Base-by-base conservation (phyloP, 1,140 invertebrate genomes). In the Drosophila sp. region DNA sequence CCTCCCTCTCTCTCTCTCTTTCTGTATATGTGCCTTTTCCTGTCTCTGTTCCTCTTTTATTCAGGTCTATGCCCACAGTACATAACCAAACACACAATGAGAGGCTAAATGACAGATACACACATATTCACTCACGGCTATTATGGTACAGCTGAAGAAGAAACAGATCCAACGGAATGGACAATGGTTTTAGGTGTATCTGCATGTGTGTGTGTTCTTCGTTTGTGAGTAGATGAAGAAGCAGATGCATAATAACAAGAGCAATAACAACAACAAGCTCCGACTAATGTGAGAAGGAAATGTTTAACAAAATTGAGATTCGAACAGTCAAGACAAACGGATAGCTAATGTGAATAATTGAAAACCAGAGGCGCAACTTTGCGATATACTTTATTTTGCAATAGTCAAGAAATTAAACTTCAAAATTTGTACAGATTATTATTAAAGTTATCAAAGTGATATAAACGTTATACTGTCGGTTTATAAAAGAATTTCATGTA, bases 11-110 rank as follows among this genome's bases (percentile, higher is more conserved):
- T 54, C 3, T 33, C 50, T 55, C 27, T 30, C 47, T 11, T 61
- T 44, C 17, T 17, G 58, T 41, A 17, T 17, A 17, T 17, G 8
- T 38, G 8, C 8, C 7, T 11, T 3, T 38, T n/a, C 44, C 61
- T 69, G n/a, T 58, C 72, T 63, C 50, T 65, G 33, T 33, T 58
- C 27, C 47, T 60, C 27, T 54, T 27, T 57, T 4, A n/a, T 11
- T 29, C 35, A 6, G 23, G 4, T 30, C 10, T 25, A 23, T 35
- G 35, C 38, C 35, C 8, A n/a, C 17, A 17, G 23, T 61, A 60
- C 57, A 72, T 70, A 76, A 70, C 66, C 72, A 76, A 76, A 76
- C 73, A 77, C 74, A 77, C 74, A 77, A 73, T 79, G 76, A 75
- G 70, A 58, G 70, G 65, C 58, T 67, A 74, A 80, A 84, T 66